phyloP scores from a whole-genome alignment of 2,797 vertebrate species.

The Pseudochaenichthys georgianus region DNA sequence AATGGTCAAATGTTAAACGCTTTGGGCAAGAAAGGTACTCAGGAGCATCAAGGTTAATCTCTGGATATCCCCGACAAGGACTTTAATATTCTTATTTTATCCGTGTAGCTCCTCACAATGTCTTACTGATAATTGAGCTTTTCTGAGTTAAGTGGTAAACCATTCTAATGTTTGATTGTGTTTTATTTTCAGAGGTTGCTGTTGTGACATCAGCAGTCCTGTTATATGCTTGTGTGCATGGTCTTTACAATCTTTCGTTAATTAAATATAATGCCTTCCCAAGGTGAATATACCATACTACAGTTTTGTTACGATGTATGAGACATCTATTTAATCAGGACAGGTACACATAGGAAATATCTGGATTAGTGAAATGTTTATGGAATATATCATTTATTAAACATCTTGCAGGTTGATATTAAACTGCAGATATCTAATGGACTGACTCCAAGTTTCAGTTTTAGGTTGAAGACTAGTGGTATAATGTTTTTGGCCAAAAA shows the following conservation, averaged over 20 bases:
- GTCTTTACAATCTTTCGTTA: background rate
- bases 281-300: too few species aligned
- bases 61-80: constrained; percentile 16
- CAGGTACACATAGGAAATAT: background rate
- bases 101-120: background rate
- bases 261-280: background rate
- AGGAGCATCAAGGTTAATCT: constrained; percentile 49
- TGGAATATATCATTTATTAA: background rate
- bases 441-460: background rate
- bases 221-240: background rate
- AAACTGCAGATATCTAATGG: background rate
- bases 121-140: background rate
- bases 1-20: constrained; percentile 22
- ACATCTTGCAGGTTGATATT: background rate
- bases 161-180: too few species aligned
- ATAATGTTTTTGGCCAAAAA: background rate
- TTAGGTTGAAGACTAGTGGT: background rate
- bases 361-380: background rate
- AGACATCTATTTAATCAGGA: background rate
- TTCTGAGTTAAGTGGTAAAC: background rate
- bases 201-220: background rate
- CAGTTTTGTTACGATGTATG: background rate
- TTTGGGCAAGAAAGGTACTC: constrained; percentile 16
- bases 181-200: background rate
- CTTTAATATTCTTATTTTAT: constrained; percentile 23